Base-by-base conservation (phyloP, 2,113 vertebrate genomes). In the Grus americana region DNA sequence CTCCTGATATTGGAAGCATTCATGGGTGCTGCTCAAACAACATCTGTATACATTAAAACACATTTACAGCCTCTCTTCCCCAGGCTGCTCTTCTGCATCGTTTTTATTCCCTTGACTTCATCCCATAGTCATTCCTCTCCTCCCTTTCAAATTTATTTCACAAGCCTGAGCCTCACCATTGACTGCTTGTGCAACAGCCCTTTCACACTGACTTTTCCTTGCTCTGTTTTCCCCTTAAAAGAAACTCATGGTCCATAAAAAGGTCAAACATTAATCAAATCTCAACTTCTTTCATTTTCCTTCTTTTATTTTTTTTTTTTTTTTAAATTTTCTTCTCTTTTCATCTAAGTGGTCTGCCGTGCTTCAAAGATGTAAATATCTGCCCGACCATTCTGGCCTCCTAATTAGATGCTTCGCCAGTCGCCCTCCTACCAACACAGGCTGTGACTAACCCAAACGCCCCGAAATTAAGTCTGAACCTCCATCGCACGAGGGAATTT, bases 181-280 rank as follows among this genome's bases (percentile, higher is more conserved):
- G 6, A 55, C 17, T 32, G 12, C 8, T 80, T 62, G 15, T 14
- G 6, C 55, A 58, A 9, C 23, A 52, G 20, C 14, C 38, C 8
- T 12, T 47, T 46, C 79, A 12, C 46, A 10, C 1, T 0, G 22
- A 61, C 10, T 10, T 49, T 6, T 26, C 32, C 66, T 20, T 34
- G 6, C 5, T 75, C 22, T 6, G 0, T 61, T 49, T 54, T 62
- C 18, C 29, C 24, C 3, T 62, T 68, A 24, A 20, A 47, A 67
- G 32, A 79, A 30, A 79, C 0, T 0, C 5, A 7, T 0, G 18
- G 10, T 4, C 46, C 47, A 22, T 4, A 40, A 74, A 73, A 88
- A 38, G 5, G 12, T 7, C 30, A 73, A 63, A 65, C 10, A 21
- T 20, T 15, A 74, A 54, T 18, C 8, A 36, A 57, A 68, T 22